Percentiles rank a stretch among this genome's conserved stretches.
phyloP scores from a whole-genome alignment of 2,888 invertebrate genomes.

The Drosophila imparisetae region DNA sequence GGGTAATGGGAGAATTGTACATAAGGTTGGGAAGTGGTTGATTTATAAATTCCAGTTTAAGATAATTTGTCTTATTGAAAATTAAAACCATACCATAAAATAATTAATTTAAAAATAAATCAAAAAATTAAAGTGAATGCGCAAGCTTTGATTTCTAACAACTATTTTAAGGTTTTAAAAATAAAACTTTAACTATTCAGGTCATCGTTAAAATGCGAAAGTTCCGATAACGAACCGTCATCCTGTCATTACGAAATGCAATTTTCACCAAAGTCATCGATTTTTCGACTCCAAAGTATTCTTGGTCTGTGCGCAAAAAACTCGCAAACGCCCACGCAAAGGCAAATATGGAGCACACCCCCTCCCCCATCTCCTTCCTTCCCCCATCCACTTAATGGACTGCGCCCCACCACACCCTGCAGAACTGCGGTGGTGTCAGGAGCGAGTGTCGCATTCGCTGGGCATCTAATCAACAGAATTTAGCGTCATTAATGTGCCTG shows the following conservation, averaged over 20 bases:
- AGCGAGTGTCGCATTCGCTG: constrained; percentile 36
- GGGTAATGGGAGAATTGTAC: not conserved
- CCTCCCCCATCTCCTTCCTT: not conserved
- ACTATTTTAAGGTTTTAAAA: not conserved
- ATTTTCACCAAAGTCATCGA: constrained; percentile 4
- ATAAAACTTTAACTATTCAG: not conserved
- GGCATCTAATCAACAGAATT: constrained; percentile 79
- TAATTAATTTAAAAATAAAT: not conserved
- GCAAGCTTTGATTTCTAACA: not conserved
- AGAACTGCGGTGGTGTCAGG: constrained; percentile 12
- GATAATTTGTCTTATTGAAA: not conserved
- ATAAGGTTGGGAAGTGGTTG: not conserved
- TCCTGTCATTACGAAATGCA: constrained; percentile 4
- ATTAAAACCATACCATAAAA: not conserved
- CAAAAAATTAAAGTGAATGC: not conserved
- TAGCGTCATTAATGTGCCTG: constrained; percentile 74
- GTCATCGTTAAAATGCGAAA: not conserved
- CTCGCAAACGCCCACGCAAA: constrained; percentile 6
- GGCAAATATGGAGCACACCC: constrained; percentile 27
- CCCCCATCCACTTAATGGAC: not conserved
- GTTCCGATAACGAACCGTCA: not conserved
- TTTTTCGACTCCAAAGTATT: constrained; percentile 12
- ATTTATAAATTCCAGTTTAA: not conserved
- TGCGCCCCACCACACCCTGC: not conserved
- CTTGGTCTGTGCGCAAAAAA: not conserved